Percentiles rank a stretch among this genome's conserved stretches.
phyloP scores from a whole-genome alignment of 1,140 invertebrate genomes.

The Teleogryllus occipitalis region DNA sequence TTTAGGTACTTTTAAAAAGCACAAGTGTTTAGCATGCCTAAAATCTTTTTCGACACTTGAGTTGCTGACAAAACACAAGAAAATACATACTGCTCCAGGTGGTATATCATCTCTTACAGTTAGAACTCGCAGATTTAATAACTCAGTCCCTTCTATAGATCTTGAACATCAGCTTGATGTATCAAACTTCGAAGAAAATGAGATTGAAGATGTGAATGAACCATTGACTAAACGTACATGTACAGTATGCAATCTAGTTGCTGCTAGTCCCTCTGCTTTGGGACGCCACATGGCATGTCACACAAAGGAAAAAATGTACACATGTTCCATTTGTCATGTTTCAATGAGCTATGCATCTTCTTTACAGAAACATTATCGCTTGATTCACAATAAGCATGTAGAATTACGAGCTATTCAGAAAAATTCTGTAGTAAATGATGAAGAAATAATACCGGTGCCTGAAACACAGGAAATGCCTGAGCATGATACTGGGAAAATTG shows the following conservation, averaged over 20 bases:
- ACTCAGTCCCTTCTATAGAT: background rate
- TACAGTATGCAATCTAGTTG: conserved; percentile 13
- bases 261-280: conserved; percentile 7
- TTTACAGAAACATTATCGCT: conserved; percentile 14
- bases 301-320: conserved; percentile 13
- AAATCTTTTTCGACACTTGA: conserved; percentile 6
- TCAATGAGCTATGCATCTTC: conserved; percentile 17
- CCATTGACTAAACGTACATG: background rate
- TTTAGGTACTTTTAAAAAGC: background rate
- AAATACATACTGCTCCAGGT: background rate
- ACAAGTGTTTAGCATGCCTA: background rate
- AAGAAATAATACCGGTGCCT: background rate
- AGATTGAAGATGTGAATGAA: background rate
- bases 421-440: background rate
- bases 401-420: conserved; percentile 8
- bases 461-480: background rate
- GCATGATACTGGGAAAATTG: background rate
- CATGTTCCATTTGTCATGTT: conserved; percentile 10
- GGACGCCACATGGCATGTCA: conserved; percentile 16
- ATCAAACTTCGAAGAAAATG: background rate
- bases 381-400: background rate
- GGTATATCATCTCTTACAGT: background rate
- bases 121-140: background rate
- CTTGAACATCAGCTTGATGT: background rate
- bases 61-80: background rate